These are phyloP conservation scores for Sorex maritimensis DNA, from an alignment of 2,797 vertebrate genomes.

Conservation along the genomic window DNA sequence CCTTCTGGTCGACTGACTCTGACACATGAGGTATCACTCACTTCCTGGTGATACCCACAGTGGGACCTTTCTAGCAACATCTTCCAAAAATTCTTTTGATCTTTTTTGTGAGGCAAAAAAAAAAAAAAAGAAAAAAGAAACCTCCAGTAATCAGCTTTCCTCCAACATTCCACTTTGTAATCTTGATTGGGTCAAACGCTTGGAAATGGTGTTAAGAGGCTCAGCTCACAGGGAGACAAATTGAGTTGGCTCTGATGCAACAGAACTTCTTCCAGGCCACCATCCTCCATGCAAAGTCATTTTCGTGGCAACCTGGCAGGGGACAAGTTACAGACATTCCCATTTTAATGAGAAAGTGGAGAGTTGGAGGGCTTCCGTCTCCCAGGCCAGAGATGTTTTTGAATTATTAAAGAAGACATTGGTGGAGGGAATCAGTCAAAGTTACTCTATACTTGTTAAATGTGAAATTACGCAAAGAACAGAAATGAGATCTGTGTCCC, in stretches of 20 bases:
- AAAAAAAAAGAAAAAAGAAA: background rate
- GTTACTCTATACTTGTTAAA: constrained; percentile 63
- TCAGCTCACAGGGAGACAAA: constrained; percentile 71
- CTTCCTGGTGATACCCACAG: background rate
- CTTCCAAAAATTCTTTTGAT: constrained; percentile 18
- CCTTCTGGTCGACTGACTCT: constrained; percentile 1
- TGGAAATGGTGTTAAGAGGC: constrained; percentile 79
- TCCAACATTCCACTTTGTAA: constrained; percentile 69
- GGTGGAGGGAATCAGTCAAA: constrained; percentile 63
- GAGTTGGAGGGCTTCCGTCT: constrained; percentile 28
- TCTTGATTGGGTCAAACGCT: constrained; percentile 77
- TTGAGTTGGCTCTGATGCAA: constrained; percentile 70
- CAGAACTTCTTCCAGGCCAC: constrained; percentile 61
- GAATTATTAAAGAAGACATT: constrained; percentile 82
- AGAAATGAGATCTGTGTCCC: constrained; percentile 40
- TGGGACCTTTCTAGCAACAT: constrained; percentile 50
- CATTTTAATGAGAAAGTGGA: constrained; percentile 63
- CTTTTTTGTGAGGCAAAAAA: background rate
- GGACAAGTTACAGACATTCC: background rate
- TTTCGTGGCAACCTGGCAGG: constrained; percentile 2
- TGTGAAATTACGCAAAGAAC: constrained; percentile 66
- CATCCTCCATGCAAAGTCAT: background rate
- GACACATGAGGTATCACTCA: background rate
- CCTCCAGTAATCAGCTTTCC: constrained; percentile 66
- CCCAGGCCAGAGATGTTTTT: constrained; percentile 54